phyloP scores from a whole-genome alignment of 2,888 invertebrate species.

The Drosophila maculinotata region DNA sequence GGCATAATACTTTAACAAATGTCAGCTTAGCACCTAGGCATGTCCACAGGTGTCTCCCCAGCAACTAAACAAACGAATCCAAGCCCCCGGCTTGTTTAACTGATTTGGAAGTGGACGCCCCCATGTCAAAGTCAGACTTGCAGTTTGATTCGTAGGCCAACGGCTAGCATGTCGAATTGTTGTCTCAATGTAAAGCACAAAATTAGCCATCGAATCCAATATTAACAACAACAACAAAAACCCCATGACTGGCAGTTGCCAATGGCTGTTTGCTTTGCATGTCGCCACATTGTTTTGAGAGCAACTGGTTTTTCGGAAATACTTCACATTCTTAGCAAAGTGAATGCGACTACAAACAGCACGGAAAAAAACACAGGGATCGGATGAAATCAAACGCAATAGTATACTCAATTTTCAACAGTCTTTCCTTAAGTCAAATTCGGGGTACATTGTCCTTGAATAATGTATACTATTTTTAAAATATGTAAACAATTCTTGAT shows the following conservation, averaged over 20 bases:
- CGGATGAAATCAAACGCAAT: no score
- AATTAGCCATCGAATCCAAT: conserved; percentile 46
- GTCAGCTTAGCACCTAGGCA: conserved; percentile 21
- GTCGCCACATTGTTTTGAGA: conserved; percentile 32
- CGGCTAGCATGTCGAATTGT: conserved; percentile 44
- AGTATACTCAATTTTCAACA: no score
- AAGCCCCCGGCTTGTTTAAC: conserved; percentile 6
- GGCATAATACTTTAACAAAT: conserved; percentile 42
- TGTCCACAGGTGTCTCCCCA: conserved; percentile 31
- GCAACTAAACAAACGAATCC: conserved; percentile 23
- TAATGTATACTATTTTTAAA: no score
- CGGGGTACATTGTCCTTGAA: no score
- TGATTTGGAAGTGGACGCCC: conserved; percentile 53
- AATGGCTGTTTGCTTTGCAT: conserved; percentile 40
- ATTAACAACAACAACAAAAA: neutral
- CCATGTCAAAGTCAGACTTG: conserved; percentile 20
- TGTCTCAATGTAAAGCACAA: conserved; percentile 49
- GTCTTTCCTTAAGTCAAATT: no score
- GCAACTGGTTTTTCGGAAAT: conserved; percentile 57
- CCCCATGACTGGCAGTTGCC: conserved; percentile 33
- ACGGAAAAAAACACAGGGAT: no score
- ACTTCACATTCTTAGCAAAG: conserved; percentile 42
- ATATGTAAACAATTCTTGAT: no score
- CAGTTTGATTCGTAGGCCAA: conserved; percentile 34
- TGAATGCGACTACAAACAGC: neutral